A percentile compares a stretch with the other conserved stretches of the same genome.
Conservation (phyloP, 2,888 invertebrate species). For the Ptilodon capucinus region DNA sequence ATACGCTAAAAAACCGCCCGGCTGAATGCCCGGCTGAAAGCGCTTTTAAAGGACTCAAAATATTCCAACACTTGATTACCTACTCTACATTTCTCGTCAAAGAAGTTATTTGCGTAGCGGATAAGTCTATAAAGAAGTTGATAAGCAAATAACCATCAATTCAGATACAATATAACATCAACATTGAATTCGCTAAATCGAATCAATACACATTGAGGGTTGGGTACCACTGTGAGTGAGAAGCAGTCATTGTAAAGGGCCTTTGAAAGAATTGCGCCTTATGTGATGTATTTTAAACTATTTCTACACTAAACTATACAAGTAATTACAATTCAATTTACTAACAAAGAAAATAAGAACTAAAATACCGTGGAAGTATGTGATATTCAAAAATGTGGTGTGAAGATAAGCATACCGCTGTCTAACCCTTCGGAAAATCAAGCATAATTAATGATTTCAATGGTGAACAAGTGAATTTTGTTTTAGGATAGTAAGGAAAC, state of each 20-base stretch:
- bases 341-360: no score
- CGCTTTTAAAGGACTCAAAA: not conserved
- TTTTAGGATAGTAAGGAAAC: no score
- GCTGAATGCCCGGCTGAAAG: not conserved
- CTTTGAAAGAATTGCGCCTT: no score
- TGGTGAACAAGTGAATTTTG: no score
- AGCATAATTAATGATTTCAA: no score
- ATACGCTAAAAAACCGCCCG: not conserved
- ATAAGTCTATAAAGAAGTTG: conserved; percentile 37
- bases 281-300: no score
- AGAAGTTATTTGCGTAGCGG: conserved; percentile 1
- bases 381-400: no score
- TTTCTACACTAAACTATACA: no score
- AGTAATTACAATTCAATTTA: no score
- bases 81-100: conserved; percentile 16
- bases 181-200: conserved; percentile 58
- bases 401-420: no score
- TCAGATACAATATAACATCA: conserved; percentile 55
- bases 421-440: no score
- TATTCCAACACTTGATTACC: conserved; percentile 1
- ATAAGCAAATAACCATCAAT: conserved; percentile 61
- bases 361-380: no score
- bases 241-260: conserved; percentile 8
- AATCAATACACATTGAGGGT: conserved; percentile 58
- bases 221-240: conserved; percentile 10